phyloP scores from a whole-genome alignment of 1,140 invertebrate genomes.

The Acyrthosiphon pisum region DNA sequence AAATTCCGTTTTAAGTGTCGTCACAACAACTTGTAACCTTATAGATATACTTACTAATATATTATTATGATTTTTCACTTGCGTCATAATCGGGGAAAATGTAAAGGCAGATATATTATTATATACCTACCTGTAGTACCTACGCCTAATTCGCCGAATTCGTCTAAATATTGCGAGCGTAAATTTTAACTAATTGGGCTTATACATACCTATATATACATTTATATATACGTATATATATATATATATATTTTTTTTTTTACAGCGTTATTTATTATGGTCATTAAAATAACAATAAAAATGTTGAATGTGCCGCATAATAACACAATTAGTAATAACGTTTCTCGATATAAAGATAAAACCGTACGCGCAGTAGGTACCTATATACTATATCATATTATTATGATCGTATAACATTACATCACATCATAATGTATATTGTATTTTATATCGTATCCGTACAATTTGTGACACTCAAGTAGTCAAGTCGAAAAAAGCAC shows the following conservation, averaged over 20 bases:
- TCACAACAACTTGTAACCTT: neutral
- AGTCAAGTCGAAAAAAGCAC: neutral
- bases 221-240: too few species aligned
- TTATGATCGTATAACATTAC: neutral
- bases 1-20: neutral
- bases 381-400: neutral
- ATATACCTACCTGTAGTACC: neutral
- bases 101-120: neutral
- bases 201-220: too few species aligned
- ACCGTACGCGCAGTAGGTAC: neutral
- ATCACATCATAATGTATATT: neutral
- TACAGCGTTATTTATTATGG: neutral
- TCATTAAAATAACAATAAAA: neutral
- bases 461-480: neutral
- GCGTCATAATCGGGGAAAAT: too few species aligned
- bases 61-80: neutral
- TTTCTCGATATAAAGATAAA: conserved; percentile 12
- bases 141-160: neutral
- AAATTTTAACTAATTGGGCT: neutral
- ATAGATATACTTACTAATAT: neutral
- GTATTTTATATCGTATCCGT: neutral
- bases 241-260: neutral
- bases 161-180: neutral
- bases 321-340: neutral
- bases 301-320: neutral